These are phyloP conservation scores for Salvator merianae DNA, from an alignment of 2,113 vertebrate genomes.

Conservation along the genomic window DNA sequence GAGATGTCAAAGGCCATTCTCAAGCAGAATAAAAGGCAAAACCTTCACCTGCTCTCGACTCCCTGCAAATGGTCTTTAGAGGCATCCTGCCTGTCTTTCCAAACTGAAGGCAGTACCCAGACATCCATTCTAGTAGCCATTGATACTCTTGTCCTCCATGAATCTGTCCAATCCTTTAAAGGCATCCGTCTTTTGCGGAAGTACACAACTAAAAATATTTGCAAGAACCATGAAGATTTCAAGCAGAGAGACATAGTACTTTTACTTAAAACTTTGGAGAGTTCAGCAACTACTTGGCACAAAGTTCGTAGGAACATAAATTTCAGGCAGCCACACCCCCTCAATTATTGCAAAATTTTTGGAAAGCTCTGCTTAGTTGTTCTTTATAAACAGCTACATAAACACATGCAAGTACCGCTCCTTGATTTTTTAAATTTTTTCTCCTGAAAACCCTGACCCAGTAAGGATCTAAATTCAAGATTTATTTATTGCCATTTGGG, in stretches of 20 bases:
- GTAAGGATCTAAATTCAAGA: not conserved
- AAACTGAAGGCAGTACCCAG: too few relatives aligned
- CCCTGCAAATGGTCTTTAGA: too few relatives aligned
- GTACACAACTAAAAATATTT: not conserved
- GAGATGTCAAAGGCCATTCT: too few relatives aligned
- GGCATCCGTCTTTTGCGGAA: rapidly evolving
- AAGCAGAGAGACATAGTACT: rapidly evolving
- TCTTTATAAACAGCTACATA: not conserved
- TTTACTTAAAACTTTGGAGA: too few relatives aligned
- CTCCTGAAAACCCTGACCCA: not conserved
- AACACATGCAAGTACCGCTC: not conserved
- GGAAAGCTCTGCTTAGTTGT: not conserved
- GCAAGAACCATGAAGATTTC: not conserved
- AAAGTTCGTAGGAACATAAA: not conserved
- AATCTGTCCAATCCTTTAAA: too few relatives aligned
- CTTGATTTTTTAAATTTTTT: not conserved
- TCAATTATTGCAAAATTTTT: not conserved
- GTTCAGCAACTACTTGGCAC: too few relatives aligned
- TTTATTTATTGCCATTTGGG: not conserved
- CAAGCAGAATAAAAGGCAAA: too few relatives aligned
- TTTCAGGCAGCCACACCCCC: not conserved
- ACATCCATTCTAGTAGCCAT: too few relatives aligned
- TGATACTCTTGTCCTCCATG: too few relatives aligned
- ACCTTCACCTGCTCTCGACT: too few relatives aligned
- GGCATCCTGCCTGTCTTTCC: too few relatives aligned